Conservation (phyloP, 2,888 invertebrate species). For the Aphidius colemani region DNA sequence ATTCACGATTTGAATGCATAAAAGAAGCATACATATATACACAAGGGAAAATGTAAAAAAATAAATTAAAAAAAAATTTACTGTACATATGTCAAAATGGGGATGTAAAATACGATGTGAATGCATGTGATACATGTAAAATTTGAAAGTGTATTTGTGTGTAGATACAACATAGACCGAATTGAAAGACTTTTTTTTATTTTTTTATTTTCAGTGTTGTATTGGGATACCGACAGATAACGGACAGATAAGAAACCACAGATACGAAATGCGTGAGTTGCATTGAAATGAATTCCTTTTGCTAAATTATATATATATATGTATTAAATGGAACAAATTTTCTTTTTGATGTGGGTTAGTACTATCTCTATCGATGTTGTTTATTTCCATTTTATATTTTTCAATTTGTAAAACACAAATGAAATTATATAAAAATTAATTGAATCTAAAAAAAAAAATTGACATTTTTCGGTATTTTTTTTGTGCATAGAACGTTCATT, state of each 20-base stretch:
- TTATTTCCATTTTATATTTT: too few relatives aligned
- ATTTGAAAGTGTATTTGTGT: neutral
- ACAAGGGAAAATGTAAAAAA: too few relatives aligned
- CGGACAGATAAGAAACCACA: constrained; percentile 33
- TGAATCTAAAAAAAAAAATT: too few relatives aligned
- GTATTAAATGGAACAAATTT: neutral
- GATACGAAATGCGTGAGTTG: constrained; percentile 20
- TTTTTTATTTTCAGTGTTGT: constrained; percentile 22
- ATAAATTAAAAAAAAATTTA: neutral
- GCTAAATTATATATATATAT: constrained; percentile 4
- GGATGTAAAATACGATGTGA: too few relatives aligned
- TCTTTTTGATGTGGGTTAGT: neutral
- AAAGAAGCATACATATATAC: too few relatives aligned
- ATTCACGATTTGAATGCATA: too few relatives aligned
- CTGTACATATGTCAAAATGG: neutral
- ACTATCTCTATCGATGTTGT: too few relatives aligned
- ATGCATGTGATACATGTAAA: neutral
- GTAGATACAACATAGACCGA: neutral
- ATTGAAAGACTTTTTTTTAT: constrained; percentile 26
- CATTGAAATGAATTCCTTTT: constrained; percentile 19
- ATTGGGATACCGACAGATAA: constrained; percentile 30
- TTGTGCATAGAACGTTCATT: too few relatives aligned
- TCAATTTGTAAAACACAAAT: too few relatives aligned
- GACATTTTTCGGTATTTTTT: too few relatives aligned
- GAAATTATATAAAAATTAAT: too few relatives aligned